phyloP scores from a whole-genome alignment of 2,797 vertebrate genomes.

The Hemitrygon akajei region DNA sequence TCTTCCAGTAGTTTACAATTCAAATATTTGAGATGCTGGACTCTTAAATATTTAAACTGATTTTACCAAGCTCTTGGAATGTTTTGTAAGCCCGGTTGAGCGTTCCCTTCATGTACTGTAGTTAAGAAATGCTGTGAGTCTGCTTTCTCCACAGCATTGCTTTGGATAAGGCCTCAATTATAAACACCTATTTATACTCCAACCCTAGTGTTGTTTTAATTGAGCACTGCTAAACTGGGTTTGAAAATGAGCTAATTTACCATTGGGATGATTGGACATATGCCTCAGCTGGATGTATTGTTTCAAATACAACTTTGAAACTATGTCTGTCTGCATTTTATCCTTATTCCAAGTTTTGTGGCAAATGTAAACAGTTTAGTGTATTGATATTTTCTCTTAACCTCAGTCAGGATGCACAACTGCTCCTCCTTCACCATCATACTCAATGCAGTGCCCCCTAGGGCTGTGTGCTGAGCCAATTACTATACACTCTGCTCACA shows the following conservation, averaged over 20 bases:
- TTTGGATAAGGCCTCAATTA: background rate
- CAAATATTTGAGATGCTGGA: background rate
- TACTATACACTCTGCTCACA: no score
- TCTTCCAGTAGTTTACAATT: background rate
- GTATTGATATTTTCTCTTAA: no score
- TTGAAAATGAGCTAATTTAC: background rate
- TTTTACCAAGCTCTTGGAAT: background rate
- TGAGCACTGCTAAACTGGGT: background rate
- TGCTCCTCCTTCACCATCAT: no score
- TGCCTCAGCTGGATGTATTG: background rate
- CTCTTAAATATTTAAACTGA: slow-evolving; percentile 3
- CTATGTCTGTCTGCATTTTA: background rate
- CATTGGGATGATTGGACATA: background rate
- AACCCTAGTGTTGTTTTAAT: background rate
- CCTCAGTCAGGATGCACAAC: no score
- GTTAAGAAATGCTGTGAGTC: background rate
- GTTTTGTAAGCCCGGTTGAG: background rate
- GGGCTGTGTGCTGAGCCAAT: no score
- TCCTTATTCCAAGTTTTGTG: background rate
- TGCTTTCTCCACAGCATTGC: background rate
- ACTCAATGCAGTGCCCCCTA: no score
- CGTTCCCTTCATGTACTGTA: background rate
- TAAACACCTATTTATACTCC: background rate
- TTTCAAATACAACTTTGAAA: background rate
- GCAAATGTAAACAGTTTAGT: background rate